A percentile compares a stretch with the other conserved stretches of the same genome.
These are phyloP conservation scores for Pluvialis apricaria DNA, from an alignment of 2,113 vertebrate genomes.

Conservation along the genomic window DNA sequence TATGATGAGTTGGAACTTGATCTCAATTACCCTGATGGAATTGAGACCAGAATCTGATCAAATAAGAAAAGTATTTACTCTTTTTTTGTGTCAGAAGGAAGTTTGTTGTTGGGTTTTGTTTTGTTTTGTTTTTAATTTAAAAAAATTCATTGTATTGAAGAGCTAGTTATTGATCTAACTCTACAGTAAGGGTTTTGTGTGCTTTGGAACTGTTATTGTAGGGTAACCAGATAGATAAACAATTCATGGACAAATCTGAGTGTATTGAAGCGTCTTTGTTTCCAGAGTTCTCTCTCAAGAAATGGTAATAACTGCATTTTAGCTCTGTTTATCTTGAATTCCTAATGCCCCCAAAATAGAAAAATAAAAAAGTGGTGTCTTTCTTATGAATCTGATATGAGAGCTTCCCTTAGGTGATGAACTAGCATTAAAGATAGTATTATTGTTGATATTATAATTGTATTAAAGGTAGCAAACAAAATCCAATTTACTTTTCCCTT, in stretches of 20 bases:
- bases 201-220: background rate
- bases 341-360: background rate
- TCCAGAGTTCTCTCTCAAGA: background rate
- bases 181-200: background rate
- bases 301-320: background rate
- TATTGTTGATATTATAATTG: background rate
- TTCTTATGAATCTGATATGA: background rate
- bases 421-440: background rate
- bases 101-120: background rate
- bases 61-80: background rate
- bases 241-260: background rate
- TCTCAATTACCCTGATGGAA: slow-evolving; percentile 9
- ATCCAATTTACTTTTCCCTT: background rate
- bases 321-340: background rate
- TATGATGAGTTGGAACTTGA: background rate
- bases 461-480: background rate
- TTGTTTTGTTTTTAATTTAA: no score
- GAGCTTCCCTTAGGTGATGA: background rate
- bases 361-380: background rate
- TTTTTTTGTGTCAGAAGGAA: background rate
- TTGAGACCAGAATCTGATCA: background rate
- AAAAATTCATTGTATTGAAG: background rate
- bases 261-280: background rate
- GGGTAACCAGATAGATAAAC: background rate
- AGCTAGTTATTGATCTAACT: background rate